Percentiles rank a stretch among this genome's conserved stretches.
phyloP scores from a whole-genome alignment of 2,797 vertebrate species.

The Intellagama lesueurii region DNA sequence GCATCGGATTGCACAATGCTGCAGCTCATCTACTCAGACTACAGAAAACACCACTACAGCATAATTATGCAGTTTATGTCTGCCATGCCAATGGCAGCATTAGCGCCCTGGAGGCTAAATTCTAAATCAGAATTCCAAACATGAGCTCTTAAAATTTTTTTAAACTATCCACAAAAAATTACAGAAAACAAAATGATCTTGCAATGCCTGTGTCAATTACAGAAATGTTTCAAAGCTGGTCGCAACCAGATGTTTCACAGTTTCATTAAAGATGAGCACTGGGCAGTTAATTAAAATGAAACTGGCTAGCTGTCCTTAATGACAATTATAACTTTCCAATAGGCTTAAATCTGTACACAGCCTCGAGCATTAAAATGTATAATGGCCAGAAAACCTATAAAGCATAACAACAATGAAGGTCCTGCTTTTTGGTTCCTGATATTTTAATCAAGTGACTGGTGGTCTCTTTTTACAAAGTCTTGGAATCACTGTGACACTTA shows the following conservation, averaged over 20 bases:
- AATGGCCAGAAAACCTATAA: slow-evolving; percentile 6
- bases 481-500: neutral
- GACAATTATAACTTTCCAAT: neutral
- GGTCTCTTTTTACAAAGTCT: neutral
- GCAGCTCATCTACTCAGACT: slow-evolving; percentile 43
- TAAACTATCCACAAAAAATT: slow-evolving; percentile 42
- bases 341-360: neutral
- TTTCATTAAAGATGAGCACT: slow-evolving; percentile 11
- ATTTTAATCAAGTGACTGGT: neutral
- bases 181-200: neutral
- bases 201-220: neutral
- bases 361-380: slow-evolving; percentile 3
- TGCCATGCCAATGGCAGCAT: slow-evolving; percentile 53
- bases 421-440: neutral
- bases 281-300: neutral
- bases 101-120: slow-evolving; percentile 43
- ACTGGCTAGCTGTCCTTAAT: slow-evolving; percentile 2
- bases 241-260: slow-evolving; percentile 4
- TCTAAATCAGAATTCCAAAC: slow-evolving; percentile 2
- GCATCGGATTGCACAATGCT: slow-evolving; percentile 43
- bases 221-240: slow-evolving; percentile 16
- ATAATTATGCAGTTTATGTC: slow-evolving; percentile 51
- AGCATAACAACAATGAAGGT: neutral
- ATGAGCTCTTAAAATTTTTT: slow-evolving; percentile 41
- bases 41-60: slow-evolving; percentile 43